Base-by-base conservation (phyloP, 2,797 vertebrate genomes). In the Taenioides sp. region DNA sequence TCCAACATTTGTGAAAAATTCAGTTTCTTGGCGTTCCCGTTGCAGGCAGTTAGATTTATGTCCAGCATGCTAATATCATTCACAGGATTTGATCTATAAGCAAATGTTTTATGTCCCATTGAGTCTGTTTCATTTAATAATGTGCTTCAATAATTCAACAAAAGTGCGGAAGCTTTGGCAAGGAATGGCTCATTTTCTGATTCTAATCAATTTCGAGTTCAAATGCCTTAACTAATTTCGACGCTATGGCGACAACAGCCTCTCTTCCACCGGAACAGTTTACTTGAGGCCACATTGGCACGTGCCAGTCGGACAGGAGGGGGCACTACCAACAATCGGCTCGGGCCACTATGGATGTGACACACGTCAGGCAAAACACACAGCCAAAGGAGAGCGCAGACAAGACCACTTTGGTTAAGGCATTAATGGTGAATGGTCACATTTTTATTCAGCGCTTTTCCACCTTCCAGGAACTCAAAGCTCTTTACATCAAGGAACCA, bases 101-200 rank as follows among this genome's bases (percentile, higher is more conserved):
- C 37, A 17, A 65, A 65, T 47, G 62, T 47, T 47, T 65, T 47
- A 65, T 65, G 22, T 65, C 62, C 40, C n/a, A 47, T 47, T 65
- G 62, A 65, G 62, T 17, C 62, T 23, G 34, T 34, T 34, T 62
- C 31, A 62, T 65, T 65, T 65, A 65, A 65, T 65, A 47, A 65
- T 65, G n/a, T 22, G 54, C 49, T 65, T 71, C 60, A 65, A 64
- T 57, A 47, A 47, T 25, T 65, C 40, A 65, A 47, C 22, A 3
- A 65, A 65, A 65, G 62, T 47, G 40, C n/a, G 22, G 2, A n/a
- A 25, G 40, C 14, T 16, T 7, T 65, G 17, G 34, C 18, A 16
- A 37, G 60, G 7, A 62, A 62, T 34, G 9, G 20, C n/a, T 40
- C 7, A 62, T 37, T 37, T 20, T 40, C n/a, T 14, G 12, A n/a